phyloP scores from a whole-genome alignment of 2,113 vertebrate species.

The Rhynchomys soricoides region DNA sequence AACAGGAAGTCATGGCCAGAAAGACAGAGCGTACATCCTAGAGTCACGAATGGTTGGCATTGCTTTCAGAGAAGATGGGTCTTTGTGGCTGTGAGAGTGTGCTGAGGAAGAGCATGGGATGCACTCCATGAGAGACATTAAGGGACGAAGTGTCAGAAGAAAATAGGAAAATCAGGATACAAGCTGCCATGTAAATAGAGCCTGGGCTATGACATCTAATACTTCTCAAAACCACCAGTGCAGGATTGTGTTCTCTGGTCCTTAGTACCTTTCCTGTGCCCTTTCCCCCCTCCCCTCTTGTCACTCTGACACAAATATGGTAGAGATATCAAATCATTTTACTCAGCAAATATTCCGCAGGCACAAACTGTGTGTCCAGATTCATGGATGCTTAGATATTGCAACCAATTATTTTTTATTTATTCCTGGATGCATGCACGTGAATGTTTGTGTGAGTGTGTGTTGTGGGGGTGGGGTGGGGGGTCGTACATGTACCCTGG shows the following conservation, averaged over 20 bases:
- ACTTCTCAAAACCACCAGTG: neutral
- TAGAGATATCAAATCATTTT: neutral
- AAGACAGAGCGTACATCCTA: neutral
- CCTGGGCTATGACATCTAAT: neutral
- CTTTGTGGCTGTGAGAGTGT: neutral
- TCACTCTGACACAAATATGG: neutral
- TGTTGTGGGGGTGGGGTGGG: neutral
- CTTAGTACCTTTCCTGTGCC: neutral
- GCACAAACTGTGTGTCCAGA: neutral
- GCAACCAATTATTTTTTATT: neutral
- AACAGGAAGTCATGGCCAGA: neutral
- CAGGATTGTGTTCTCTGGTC: neutral
- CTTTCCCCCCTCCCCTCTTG: neutral
- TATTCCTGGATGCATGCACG: neutral
- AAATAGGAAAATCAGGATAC: neutral
- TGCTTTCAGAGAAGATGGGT: slow-evolving; percentile 13
- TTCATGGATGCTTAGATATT: neutral
- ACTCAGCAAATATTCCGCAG: neutral
- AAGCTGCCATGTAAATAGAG: neutral
- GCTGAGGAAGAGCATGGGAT: neutral
- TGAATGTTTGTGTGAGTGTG: neutral
- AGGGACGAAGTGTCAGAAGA: neutral
- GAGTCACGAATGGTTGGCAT: neutral
- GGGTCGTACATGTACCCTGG: neutral
- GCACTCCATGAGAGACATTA: neutral